Evolutionary conservation across 2,797 vertebrate species (phyloP).

Genomic region (Microctenopoma stevenorrisi): DNA sequence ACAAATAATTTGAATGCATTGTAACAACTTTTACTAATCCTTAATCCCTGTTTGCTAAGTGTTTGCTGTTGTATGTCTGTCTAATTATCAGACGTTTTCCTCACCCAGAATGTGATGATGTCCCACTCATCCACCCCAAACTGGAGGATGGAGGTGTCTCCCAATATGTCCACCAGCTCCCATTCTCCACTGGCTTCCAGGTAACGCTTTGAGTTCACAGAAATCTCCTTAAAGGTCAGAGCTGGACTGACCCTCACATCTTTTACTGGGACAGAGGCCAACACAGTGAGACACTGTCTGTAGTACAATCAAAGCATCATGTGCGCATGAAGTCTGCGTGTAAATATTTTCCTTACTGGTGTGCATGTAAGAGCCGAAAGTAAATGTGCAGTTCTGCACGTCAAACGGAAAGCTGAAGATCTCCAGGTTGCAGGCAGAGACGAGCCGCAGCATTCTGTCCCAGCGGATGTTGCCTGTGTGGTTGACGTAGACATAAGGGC

Average conservation of each 20-base stretch:
- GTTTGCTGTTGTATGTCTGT: neutral
- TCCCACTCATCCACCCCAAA: slow-evolving; percentile 89
- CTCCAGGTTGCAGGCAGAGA: slow-evolving; percentile 85
- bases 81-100: slow-evolving; percentile 3
- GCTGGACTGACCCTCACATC: slow-evolving; percentile 85
- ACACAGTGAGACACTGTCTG: neutral
- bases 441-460: slow-evolving; percentile 84
- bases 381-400: slow-evolving; percentile 86
- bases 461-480: slow-evolving; percentile 86
- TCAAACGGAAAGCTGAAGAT: slow-evolving; percentile 88
- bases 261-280: slow-evolving; percentile 65
- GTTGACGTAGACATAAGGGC: slow-evolving; percentile 86
- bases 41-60: too few species aligned
- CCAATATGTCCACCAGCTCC: slow-evolving; percentile 85
- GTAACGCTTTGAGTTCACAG: slow-evolving; percentile 84
- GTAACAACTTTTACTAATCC: neutral
- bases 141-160: slow-evolving; percentile 78
- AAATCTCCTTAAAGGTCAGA: slow-evolving; percentile 83
- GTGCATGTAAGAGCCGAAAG: slow-evolving; percentile 85
- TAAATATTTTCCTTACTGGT: slow-evolving; percentile 76
- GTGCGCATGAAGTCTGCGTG: neutral
- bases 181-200: slow-evolving; percentile 88
- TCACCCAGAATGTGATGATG: slow-evolving; percentile 88
- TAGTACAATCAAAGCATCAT: neutral
- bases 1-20: neutral